A percentile compares a stretch with the other conserved stretches of the same genome.
Evolutionary conservation across 1,140 invertebrate species (phyloP).

Genomic region (Philopotamus ludificatus): DNA sequence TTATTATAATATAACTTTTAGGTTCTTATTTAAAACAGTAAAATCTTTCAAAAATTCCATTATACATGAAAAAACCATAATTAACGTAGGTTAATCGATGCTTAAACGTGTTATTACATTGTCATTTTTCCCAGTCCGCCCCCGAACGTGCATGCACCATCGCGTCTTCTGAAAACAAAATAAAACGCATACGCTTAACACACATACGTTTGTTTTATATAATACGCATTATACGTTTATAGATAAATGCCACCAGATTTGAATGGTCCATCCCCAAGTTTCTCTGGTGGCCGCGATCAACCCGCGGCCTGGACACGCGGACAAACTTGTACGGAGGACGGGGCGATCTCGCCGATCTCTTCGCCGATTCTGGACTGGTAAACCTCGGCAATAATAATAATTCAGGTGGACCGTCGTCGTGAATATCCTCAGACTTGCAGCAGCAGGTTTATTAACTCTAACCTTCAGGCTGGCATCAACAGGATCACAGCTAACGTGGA

Average conservation of each 20-base stretch:
- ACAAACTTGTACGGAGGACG: too few species aligned
- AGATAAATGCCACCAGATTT: slow-evolving; percentile 7
- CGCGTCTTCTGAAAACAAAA: neutral
- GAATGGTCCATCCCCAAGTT: neutral
- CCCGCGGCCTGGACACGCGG: neutral
- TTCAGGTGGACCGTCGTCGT: neutral
- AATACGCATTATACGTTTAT: slow-evolving; percentile 11
- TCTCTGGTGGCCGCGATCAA: neutral
- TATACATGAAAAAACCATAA: too few species aligned
- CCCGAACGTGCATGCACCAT: neutral
- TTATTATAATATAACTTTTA: too few species aligned
- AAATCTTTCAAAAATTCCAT: too few species aligned
- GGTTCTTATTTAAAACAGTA: too few species aligned
- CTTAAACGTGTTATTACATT: too few species aligned
- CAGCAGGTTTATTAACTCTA: neutral
- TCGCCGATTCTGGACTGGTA: neutral
- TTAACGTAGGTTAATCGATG: too few species aligned
- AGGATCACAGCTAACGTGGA: too few species aligned
- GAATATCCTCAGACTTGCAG: neutral
- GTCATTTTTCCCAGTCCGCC: slow-evolving; percentile 2
- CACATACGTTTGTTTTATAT: slow-evolving; percentile 12
- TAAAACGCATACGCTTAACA: slow-evolving; percentile 9
- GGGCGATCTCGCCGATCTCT: neutral
- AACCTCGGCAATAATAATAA: neutral
- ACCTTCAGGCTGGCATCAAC: too few species aligned